Percentiles rank a stretch among this genome's conserved stretches.
These are phyloP conservation scores for Saccostrea glomerata DNA, from an alignment of 1,140 invertebrate species.

Conservation along the genomic window DNA sequence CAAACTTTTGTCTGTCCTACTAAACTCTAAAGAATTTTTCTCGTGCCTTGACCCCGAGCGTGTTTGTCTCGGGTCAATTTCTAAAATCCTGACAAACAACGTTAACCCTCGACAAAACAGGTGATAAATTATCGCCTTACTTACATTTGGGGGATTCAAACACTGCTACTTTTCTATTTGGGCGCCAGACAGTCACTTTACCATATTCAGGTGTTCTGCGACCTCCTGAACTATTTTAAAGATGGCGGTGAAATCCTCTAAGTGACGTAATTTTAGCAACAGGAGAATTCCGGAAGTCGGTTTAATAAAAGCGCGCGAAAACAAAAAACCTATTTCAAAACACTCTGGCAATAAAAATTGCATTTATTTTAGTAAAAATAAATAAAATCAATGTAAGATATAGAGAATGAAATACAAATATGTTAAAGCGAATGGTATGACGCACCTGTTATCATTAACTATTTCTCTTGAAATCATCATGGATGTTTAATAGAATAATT, in stretches of 20 bases:
- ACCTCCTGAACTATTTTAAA: slow-evolving; percentile 36
- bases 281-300: slow-evolving; percentile 5
- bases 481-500: too few relatives aligned
- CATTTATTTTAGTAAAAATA: too few relatives aligned
- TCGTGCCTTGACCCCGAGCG: neutral
- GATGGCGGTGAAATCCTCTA: slow-evolving; percentile 29
- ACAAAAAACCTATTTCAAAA: too few relatives aligned
- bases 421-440: too few relatives aligned
- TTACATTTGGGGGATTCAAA: slow-evolving; percentile 11
- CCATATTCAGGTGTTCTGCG: neutral
- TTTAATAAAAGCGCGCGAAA: slow-evolving; percentile 27
- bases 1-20: neutral
- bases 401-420: too few relatives aligned
- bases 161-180: neutral
- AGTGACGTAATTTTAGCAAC: slow-evolving; percentile 36
- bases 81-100: neutral
- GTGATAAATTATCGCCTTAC: neutral
- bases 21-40: neutral
- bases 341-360: too few relatives aligned
- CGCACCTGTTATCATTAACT: too few relatives aligned
- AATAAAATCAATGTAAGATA: too few relatives aligned
- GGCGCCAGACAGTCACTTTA: neutral
- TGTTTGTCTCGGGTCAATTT: neutral
- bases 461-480: too few relatives aligned
- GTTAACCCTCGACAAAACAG: neutral